These are phyloP conservation scores for Hycleus phaleratus DNA, from an alignment of 1,140 invertebrate genomes.

Conservation along the genomic window DNA sequence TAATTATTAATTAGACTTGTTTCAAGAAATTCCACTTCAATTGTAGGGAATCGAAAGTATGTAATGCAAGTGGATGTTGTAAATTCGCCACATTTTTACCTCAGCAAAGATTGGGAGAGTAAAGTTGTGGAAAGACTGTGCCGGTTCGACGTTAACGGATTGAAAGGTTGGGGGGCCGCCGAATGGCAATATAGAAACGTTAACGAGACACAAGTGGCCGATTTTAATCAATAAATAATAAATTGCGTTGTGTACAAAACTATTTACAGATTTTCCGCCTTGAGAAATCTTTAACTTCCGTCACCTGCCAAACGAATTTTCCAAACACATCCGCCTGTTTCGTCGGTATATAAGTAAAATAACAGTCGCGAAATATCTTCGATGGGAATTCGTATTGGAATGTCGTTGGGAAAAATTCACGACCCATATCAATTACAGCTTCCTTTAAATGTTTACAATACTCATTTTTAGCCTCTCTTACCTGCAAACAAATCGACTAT, in stretches of 20 bases:
- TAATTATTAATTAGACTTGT: slow-evolving; percentile 27
- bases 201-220: slow-evolving; percentile 15
- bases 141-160: slow-evolving; percentile 52
- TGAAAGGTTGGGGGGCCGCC: slow-evolving; percentile 56
- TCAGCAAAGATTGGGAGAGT: slow-evolving; percentile 58
- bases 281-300: not conserved
- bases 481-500: not conserved
- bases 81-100: slow-evolving; percentile 54
- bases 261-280: too few relatives aligned
- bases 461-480: not conserved
- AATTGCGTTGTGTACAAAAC: too few relatives aligned
- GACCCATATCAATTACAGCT: slow-evolving; percentile 21
- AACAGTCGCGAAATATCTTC: slow-evolving; percentile 30
- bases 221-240: not conserved
- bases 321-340: slow-evolving; percentile 29
- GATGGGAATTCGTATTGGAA: slow-evolving; percentile 31
- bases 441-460: slow-evolving; percentile 23
- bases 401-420: slow-evolving; percentile 32
- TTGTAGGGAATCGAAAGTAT: slow-evolving; percentile 44
- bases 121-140: slow-evolving; percentile 57
- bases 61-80: slow-evolving; percentile 48
- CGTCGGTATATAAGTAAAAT: slow-evolving; percentile 32
- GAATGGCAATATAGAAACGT: slow-evolving; percentile 60
- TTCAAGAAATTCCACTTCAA: not conserved
- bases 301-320: not conserved